Conservation (phyloP, 1,140 invertebrate genomes). For the Aporrectodea caliginosa region DNA sequence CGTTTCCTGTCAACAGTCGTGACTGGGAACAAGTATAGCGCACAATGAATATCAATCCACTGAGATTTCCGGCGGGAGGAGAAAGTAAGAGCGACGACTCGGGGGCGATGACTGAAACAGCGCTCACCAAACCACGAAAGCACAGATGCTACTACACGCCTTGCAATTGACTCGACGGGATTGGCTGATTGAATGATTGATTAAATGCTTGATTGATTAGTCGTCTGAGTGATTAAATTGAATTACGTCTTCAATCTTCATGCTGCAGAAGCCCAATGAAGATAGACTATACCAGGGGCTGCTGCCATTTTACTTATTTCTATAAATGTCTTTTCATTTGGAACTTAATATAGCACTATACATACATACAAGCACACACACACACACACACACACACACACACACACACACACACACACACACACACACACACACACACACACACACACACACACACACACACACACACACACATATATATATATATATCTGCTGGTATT, state of each 20-base stretch:
- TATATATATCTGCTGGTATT: neutral
- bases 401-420: neutral
- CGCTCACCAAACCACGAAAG: too few relatives aligned
- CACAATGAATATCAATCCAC: neutral
- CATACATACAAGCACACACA: neutral
- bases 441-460: neutral
- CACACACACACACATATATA: neutral
- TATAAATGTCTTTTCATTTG: neutral
- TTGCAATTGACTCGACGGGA: too few relatives aligned
- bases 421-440: neutral
- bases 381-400: neutral
- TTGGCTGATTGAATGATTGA: neutral
- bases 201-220: neutral
- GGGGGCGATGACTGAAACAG: too few relatives aligned
- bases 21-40: too few relatives aligned
- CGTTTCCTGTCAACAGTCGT: too few relatives aligned
- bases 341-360: neutral
- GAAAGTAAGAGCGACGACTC: too few relatives aligned
- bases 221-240: neutral
- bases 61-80: neutral
- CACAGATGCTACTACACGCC: too few relatives aligned
- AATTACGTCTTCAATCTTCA: neutral
- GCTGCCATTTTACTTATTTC: neutral
- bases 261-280: neutral
- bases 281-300: neutral